A percentile compares a stretch with the other conserved stretches of the same genome.
These are phyloP conservation scores for Saccostrea glomerata DNA, from an alignment of 1,140 invertebrate genomes.

Conservation along the genomic window DNA sequence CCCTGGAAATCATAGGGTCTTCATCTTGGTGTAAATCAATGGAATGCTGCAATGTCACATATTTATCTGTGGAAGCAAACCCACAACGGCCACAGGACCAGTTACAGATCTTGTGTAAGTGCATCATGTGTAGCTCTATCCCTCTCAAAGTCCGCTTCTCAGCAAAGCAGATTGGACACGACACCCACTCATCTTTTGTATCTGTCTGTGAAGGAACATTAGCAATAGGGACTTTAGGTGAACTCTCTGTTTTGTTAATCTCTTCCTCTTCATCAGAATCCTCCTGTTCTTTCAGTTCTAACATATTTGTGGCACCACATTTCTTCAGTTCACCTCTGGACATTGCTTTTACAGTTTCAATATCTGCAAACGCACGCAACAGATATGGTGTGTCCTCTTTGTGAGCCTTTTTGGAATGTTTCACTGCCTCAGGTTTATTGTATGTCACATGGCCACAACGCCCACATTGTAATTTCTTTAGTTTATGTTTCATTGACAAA, in stretches of 20 bases:
- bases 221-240: not conserved
- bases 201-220: not conserved
- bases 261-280: not conserved
- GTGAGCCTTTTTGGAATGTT: conserved; percentile 42
- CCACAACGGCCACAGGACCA: conserved; percentile 46
- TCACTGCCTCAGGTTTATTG: conserved; percentile 42
- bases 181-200: not conserved
- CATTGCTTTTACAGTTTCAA: conserved; percentile 16
- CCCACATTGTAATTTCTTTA: conserved; percentile 44
- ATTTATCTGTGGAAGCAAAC: conserved; percentile 42
- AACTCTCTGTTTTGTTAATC: not conserved
- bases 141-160: conserved; percentile 15
- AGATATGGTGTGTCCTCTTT: conserved; percentile 25
- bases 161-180: conserved; percentile 23
- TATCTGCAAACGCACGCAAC: conserved; percentile 45
- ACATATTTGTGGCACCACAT: not conserved
- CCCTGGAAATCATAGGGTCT: conserved; percentile 41
- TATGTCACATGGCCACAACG: conserved; percentile 36
- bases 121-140: conserved; percentile 42
- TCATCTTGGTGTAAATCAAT: conserved; percentile 37
- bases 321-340: not conserved
- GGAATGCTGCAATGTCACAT: conserved; percentile 46
- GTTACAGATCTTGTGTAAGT: conserved; percentile 49
- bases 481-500: conserved; percentile 45
- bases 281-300: not conserved